phyloP scores from a whole-genome alignment of 2,113 vertebrate genomes.

The Melanerpes aurifrons region DNA sequence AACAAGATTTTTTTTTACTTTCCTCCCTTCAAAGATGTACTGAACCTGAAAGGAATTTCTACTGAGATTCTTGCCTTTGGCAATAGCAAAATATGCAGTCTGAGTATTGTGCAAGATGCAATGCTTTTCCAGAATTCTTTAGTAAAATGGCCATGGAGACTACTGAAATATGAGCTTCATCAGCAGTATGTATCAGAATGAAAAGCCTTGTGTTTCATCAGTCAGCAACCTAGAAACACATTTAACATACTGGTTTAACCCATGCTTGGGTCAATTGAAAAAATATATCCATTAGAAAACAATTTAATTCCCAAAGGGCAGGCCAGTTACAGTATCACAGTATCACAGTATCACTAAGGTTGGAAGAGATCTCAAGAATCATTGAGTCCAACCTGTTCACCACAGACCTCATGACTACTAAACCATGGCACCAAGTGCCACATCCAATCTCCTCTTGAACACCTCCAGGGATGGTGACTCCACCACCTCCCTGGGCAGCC shows the following conservation, averaged over 20 bases:
- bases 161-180: not conserved
- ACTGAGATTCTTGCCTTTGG: not conserved
- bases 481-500: no score
- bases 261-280: not conserved
- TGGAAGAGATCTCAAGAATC: no score
- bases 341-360: no score
- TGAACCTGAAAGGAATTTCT: not conserved
- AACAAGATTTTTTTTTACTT: not conserved
- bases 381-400: no score
- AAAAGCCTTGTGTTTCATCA: not conserved
- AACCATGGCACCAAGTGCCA: no score
- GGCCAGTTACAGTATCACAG: not conserved
- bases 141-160: not conserved
- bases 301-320: not conserved
- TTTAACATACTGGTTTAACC: not conserved
- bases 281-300: not conserved
- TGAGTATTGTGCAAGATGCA: not conserved
- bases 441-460: no score
- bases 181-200: not conserved
- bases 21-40: not conserved
- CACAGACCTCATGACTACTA: no score
- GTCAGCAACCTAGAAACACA: not conserved
- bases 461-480: no score
- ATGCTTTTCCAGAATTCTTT: not conserved
- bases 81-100: not conserved